phyloP scores from a whole-genome alignment of 2,113 vertebrate species.

The Ivindomyrus marchei region DNA sequence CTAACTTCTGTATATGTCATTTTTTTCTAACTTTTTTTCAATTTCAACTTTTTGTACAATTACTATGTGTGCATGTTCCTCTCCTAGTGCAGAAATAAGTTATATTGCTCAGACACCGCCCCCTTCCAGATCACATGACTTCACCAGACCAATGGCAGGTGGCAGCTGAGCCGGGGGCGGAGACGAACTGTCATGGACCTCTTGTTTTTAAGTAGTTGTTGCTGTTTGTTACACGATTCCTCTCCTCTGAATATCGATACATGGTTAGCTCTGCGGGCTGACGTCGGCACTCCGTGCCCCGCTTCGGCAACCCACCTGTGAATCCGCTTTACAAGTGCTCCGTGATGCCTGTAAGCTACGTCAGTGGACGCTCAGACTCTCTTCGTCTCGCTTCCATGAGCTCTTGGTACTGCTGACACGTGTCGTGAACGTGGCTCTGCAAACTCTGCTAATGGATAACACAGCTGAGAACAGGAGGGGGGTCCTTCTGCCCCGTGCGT shows the following conservation, averaged over 20 bases:
- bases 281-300: not conserved
- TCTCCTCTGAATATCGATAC: not conserved
- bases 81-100: constrained; percentile 11
- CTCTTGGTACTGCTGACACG: constrained; percentile 5
- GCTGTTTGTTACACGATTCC: not conserved
- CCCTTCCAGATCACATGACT: constrained; percentile 3
- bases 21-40: constrained; percentile 26
- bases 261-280: not conserved
- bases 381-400: constrained; percentile 7
- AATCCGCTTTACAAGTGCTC: constrained; percentile 4
- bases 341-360: not conserved
- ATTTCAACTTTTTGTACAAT: constrained; percentile 28
- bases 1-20: constrained; percentile 13
- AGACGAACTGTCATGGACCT: not conserved
- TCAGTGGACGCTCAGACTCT: not conserved
- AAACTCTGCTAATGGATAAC: constrained; percentile 1
- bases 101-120: not conserved
- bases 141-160: not conserved
- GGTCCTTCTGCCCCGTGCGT: not conserved
- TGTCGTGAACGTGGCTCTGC: constrained; percentile 6
- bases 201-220: not conserved
- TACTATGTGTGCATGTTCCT: constrained; percentile 31
- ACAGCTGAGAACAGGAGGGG: not conserved
- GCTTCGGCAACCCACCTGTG: not conserved
- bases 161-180: not conserved